Percentiles rank a stretch among this genome's conserved stretches.
Conservation (phyloP, 2,797 vertebrate species). For the Galagoides demidoff region DNA sequence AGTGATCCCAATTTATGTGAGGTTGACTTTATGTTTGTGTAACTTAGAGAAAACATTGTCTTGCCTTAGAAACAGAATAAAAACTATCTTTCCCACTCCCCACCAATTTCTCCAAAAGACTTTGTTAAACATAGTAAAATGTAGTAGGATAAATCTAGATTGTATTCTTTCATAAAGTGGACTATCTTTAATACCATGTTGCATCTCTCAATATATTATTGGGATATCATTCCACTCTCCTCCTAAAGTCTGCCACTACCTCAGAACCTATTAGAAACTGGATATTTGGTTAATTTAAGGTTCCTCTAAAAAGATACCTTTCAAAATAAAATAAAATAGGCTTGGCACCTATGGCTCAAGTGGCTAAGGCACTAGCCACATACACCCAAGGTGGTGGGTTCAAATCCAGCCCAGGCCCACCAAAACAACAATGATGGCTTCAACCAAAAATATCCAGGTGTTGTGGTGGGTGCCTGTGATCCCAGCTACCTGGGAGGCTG, state of each 20-base stretch:
- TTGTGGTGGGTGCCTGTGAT: no score
- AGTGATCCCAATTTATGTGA: conserved; percentile 42
- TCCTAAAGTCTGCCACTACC: not conserved
- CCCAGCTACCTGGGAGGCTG: no score
- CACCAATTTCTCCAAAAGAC: conserved; percentile 4
- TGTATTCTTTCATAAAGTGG: not conserved
- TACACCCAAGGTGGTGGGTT: no score
- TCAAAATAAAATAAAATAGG: not conserved
- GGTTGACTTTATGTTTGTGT: not conserved
- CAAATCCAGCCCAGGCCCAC: no score
- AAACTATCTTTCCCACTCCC: not conserved
- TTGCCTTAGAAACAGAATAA: not conserved
- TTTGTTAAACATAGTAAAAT: not conserved
- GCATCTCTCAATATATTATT: not conserved
- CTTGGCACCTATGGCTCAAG: no score
- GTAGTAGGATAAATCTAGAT: not conserved
- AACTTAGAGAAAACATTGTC: conserved; percentile 43
- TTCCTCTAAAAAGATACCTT: not conserved
- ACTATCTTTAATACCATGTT: not conserved
- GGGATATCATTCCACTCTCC: not conserved
- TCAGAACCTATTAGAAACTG: not conserved
- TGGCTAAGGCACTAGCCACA: no score
- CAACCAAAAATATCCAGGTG: no score
- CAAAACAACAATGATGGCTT: no score
- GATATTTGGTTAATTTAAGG: conserved; percentile 10